phyloP scores from a whole-genome alignment of 2,113 vertebrate species.

The Camelus dromedarius region DNA sequence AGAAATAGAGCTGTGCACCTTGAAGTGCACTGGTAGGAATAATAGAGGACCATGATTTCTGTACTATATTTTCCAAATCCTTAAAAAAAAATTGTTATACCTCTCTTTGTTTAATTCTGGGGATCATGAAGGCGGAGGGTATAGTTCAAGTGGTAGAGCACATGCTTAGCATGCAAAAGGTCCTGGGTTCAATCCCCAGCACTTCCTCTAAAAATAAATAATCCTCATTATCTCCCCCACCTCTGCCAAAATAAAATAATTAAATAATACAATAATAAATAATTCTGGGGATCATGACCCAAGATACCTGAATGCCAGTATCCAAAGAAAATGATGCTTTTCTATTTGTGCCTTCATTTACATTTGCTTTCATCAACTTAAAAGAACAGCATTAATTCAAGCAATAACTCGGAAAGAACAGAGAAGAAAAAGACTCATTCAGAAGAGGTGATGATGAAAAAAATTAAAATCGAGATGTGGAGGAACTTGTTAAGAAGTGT shows the following conservation, averaged over 20 bases:
- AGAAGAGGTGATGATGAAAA: neutral
- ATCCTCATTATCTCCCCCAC: too few species aligned
- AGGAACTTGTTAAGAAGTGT: neutral
- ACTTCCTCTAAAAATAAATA: too few species aligned
- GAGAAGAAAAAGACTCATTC: neutral
- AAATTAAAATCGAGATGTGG: neutral
- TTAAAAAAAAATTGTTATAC: neutral
- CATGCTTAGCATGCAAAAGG: too few species aligned
- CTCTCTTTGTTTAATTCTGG: neutral
- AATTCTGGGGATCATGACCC: neutral
- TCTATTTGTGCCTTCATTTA: neutral
- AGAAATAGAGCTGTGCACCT: neutral
- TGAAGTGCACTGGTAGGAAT: too few species aligned
- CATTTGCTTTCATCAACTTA: slow-evolving; percentile 1
- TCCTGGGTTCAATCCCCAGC: too few species aligned
- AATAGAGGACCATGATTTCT: neutral
- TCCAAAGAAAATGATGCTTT: slow-evolving; percentile 1
- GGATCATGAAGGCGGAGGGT: neutral
- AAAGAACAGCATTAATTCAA: slow-evolving; percentile 33
- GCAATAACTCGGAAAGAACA: slow-evolving; percentile 8
- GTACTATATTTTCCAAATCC: neutral
- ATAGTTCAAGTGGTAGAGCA: too few species aligned
- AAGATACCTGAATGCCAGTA: neutral
- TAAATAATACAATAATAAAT: neutral
- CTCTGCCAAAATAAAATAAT: too few species aligned